Base-by-base conservation (phyloP, 2,113 vertebrate species). In the Hippocampus zosterae region DNA sequence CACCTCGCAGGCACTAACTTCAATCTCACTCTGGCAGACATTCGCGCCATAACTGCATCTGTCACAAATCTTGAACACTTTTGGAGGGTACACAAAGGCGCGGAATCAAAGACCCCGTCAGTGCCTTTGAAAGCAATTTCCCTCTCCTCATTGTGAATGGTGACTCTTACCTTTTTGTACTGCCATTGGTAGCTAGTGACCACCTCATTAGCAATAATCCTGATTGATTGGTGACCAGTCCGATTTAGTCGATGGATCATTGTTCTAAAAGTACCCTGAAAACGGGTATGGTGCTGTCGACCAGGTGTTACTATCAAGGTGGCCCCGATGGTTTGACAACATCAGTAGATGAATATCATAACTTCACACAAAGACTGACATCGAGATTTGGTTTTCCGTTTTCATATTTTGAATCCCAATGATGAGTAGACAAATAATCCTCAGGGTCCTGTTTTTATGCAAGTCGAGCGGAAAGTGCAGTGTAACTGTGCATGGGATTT, bases 1-100 rank as follows among this genome's bases (percentile, higher is more conserved):
- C 72, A 46, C 65, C 69, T 68, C 76, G 72, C 69, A 37, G 53
- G 73, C 67, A 77, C 82, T 83, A 86, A 85, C 84, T 88, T 89
- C 84, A 84, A 81, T 88, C 87, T 85, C 73, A 44, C 69, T 74
- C 72, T 21, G 56, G 83, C 81, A 74, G 72, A 33, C 11, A 29
- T 66, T 46, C 33, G 50, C 56, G 67, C 74, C 67, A 75, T 82
- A 76, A 78, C 73, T 68, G 81, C 74, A 72, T 81, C 81, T 85
- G 84, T 80, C 85, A 78, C 81, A 83, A 74, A 87, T 86, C 83
- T 77, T 63, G 69, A 69, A 48, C 7, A 8, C 27, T 33, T 59
- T 60, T 60, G 27, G 57, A 60, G 57, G 27, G 27, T 13, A 27
- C 33, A 29, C 57, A 33, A 60, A 60, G 57, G 57, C 27, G 27